Evolutionary conservation across 2,113 vertebrate genomes (phyloP).

Genomic region (Galbula dea): DNA sequence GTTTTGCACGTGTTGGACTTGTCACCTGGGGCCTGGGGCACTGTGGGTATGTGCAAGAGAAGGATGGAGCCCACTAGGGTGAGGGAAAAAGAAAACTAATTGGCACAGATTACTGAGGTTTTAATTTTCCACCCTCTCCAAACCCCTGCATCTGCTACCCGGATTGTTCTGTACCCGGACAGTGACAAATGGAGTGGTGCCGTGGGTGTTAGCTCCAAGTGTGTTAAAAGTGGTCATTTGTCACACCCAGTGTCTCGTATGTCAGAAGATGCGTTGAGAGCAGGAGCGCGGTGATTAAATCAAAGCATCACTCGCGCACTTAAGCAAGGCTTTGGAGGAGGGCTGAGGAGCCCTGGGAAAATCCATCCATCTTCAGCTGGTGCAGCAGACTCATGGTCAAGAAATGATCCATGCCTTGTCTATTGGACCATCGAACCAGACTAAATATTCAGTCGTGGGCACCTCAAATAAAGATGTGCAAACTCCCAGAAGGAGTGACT

Average conservation of each 20-base stretch:
- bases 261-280: background rate
- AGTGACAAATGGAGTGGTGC: background rate
- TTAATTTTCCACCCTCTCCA: background rate
- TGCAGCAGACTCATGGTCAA: background rate
- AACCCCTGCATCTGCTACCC: fast-evolving
- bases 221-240: background rate
- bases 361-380: background rate
- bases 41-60: background rate
- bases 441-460: background rate
- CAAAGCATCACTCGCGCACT: background rate
- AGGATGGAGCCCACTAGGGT: background rate
- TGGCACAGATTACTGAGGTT: background rate
- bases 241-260: background rate
- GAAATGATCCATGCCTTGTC: background rate
- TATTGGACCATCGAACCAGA: background rate
- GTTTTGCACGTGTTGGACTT: background rate
- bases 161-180: fast-evolving
- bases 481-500: background rate
- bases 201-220: background rate
- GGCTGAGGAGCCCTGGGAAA: background rate
- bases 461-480: background rate
- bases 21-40: fast-evolving
- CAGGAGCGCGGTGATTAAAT: background rate
- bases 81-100: background rate
- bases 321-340: background rate